Evolutionary conservation across 2,797 vertebrate species (phyloP).

Genomic region (Pempheris klunzingeri): DNA sequence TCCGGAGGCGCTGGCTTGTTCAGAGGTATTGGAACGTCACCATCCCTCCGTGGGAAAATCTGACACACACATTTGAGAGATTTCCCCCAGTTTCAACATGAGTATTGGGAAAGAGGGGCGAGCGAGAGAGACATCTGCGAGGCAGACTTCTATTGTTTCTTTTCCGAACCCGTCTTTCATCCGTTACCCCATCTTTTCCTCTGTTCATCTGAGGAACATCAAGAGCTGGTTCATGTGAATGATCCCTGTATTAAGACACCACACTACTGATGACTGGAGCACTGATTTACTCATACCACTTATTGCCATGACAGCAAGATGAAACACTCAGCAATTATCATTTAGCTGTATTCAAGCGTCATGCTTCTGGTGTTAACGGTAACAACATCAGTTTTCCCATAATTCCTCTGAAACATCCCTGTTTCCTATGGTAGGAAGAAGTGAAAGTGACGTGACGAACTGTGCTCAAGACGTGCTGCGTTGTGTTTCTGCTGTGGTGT

Average conservation of each 20-base stretch:
- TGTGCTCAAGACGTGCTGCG: neutral
- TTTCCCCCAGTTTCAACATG: conserved; percentile 47
- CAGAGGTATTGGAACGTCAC: conserved; percentile 14
- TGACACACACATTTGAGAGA: conserved; percentile 28
- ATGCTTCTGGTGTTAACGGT: neutral
- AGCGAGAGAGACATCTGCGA: conserved; percentile 70
- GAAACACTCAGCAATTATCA: neutral
- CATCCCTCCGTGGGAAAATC: conserved; percentile 35
- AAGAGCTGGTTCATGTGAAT: conserved; percentile 73
- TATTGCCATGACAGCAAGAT: conserved; percentile 9
- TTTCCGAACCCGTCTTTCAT: conserved; percentile 66
- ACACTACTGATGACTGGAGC: conserved; percentile 8
- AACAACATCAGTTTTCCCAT: conserved; percentile 7
- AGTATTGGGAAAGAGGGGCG: conserved; percentile 47
- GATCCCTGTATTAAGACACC: conserved; percentile 22
- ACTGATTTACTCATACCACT: conserved; percentile 9
- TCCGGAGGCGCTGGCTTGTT: neutral
- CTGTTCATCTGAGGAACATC: conserved; percentile 78
- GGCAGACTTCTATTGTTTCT: conserved; percentile 78
- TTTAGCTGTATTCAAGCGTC: neutral
- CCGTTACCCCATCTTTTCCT: conserved; percentile 57
- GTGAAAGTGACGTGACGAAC: too few species aligned
- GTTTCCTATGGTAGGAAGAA: neutral
- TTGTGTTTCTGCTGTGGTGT: neutral
- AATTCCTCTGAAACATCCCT: neutral